Percentiles rank a stretch among this genome's conserved stretches.
Conservation (phyloP, 2,888 invertebrate species). For the Acholoe squamosa region DNA sequence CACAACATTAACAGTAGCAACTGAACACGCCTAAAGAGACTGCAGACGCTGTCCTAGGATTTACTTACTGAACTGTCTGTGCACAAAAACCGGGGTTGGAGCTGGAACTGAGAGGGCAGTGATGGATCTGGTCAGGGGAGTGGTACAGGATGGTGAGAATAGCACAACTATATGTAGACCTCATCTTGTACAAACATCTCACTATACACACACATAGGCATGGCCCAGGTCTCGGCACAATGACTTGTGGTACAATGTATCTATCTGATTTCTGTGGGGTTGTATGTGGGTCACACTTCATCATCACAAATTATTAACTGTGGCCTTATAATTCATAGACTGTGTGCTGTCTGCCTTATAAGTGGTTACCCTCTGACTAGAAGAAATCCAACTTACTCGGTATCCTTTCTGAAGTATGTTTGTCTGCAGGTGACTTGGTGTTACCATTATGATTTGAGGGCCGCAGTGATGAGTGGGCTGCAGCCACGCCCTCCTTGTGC, state of each 20-base stretch:
- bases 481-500: constrained; percentile 63
- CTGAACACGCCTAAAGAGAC: background rate
- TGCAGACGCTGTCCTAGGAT: background rate
- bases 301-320: too few relatives aligned
- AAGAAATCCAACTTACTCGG: background rate
- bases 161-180: background rate
- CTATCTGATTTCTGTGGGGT: too few relatives aligned
- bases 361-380: too few relatives aligned
- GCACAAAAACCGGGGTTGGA: background rate
- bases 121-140: constrained; percentile 11
- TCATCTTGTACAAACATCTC: too few relatives aligned
- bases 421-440: constrained; percentile 36
- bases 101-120: constrained; percentile 39
- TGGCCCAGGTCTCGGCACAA: too few relatives aligned
- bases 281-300: too few relatives aligned
- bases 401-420: background rate
- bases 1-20: background rate
- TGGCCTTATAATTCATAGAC: too few relatives aligned
- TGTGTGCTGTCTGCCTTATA: too few relatives aligned
- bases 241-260: too few relatives aligned
- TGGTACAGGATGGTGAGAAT: background rate
- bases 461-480: constrained; percentile 58
- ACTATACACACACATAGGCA: too few relatives aligned
- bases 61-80: constrained; percentile 56
- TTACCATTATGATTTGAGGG: background rate